Conservation (phyloP, 2,797 vertebrate species). For the Tapera naevia region DNA sequence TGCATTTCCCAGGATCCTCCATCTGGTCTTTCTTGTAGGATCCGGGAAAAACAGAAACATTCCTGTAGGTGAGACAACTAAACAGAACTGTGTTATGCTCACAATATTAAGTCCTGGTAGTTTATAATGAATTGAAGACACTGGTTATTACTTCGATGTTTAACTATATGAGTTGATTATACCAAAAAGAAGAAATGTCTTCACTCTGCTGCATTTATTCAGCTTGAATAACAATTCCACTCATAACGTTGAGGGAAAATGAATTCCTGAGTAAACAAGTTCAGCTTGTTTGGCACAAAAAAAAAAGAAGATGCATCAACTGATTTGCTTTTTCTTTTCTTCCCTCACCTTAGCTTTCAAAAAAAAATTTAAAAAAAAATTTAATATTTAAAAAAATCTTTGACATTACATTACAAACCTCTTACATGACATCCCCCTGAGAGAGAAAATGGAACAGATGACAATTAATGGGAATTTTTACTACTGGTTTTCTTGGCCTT, state of each 20-base stretch:
- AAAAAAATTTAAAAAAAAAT: no score
- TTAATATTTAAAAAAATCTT: no score
- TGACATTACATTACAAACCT: background rate
- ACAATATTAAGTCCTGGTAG: background rate
- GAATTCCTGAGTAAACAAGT: background rate
- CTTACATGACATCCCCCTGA: background rate
- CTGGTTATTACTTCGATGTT: background rate
- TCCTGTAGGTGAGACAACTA: fast-evolving
- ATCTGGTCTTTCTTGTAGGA: no score
- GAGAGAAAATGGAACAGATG: background rate
- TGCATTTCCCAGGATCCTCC: no score
- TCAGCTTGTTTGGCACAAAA: background rate
- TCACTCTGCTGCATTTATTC: background rate
- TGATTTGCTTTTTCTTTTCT: background rate
- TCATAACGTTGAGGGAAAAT: background rate
- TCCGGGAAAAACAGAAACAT: background rate
- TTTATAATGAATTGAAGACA: background rate
- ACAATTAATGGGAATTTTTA: background rate
- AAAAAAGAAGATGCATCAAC: background rate
- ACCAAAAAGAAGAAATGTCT: background rate
- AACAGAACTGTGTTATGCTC: background rate
- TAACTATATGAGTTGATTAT: background rate
- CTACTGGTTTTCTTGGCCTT: background rate
- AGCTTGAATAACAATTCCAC: background rate
- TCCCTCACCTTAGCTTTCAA: background rate